Conservation (phyloP, 2,113 vertebrate genomes). For the Ardeotis arabs region DNA sequence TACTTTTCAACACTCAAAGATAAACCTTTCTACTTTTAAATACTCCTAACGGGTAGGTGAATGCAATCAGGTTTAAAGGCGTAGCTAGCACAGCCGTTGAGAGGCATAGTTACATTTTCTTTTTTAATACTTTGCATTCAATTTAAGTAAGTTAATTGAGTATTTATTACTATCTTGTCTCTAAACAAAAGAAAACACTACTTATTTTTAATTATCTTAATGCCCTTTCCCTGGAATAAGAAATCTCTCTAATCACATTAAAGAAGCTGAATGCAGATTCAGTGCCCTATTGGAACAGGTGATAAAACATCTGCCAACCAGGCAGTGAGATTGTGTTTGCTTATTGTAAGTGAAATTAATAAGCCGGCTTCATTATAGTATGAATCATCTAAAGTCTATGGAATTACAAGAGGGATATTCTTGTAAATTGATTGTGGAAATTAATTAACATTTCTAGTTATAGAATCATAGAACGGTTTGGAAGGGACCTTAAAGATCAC, state of each 20-base stretch:
- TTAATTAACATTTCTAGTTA: not conserved
- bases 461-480: too few relatives aligned
- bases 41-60: not conserved
- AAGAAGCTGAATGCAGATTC: not conserved
- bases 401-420: not conserved
- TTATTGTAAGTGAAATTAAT: not conserved
- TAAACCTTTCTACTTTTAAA: not conserved
- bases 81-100: not conserved
- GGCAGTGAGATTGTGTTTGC: not conserved
- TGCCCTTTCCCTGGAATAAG: not conserved
- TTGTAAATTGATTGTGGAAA: not conserved
- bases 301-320: not conserved
- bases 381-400: not conserved
- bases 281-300: not conserved
- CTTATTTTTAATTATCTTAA: not conserved
- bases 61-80: not conserved
- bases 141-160: not conserved
- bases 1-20: not conserved
- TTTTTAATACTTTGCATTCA: not conserved
- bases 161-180: not conserved
- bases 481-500: too few relatives aligned
- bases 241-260: not conserved
- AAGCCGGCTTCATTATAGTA: not conserved
- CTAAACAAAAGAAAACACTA: not conserved
- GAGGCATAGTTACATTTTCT: not conserved